phyloP scores from a whole-genome alignment of 2,888 invertebrate genomes.

The Torymus aiolomorphi region DNA sequence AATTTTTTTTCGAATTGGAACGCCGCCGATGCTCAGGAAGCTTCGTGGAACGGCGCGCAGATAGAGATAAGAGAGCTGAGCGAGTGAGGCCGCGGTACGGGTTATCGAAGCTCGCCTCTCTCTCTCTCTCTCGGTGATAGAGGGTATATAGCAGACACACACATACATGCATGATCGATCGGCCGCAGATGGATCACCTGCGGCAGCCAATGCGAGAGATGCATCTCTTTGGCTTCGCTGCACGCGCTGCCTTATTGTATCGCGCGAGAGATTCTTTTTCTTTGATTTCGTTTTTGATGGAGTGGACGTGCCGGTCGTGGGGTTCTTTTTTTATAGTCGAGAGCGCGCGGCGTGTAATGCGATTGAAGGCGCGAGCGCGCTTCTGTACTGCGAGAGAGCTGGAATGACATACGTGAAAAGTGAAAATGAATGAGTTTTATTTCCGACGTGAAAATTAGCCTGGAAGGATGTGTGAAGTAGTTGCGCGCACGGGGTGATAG shows the following conservation, averaged over 20 bases:
- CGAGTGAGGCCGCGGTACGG: constrained; percentile 18
- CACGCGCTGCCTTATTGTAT: neutral
- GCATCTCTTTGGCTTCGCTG: constrained; percentile 14
- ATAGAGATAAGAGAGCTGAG: constrained; percentile 17
- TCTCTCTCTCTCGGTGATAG: neutral
- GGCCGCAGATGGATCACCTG: constrained; percentile 50
- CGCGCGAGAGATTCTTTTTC: neutral
- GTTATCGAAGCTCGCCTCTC: constrained; percentile 30
- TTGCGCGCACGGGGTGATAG: too few species aligned
- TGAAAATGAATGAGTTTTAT: too few species aligned
- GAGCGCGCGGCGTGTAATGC: too few species aligned
- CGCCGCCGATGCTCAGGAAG: neutral
- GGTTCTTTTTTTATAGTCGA: too few species aligned
- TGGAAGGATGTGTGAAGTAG: too few species aligned
- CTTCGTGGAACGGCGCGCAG: constrained; percentile 29
- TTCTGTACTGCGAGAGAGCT: too few species aligned
- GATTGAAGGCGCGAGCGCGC: too few species aligned
- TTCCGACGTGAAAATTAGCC: too few species aligned
- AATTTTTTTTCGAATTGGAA: constrained; percentile 25
- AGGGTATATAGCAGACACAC: neutral
- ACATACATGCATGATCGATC: constrained; percentile 49
- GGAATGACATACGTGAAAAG: too few species aligned
- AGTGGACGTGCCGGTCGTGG: neutral
- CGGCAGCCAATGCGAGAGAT: constrained; percentile 14
- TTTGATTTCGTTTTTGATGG: neutral